Evolutionary conservation across 2,888 invertebrate genomes (phyloP).

Genomic region (Mellilla xanthometata): DNA sequence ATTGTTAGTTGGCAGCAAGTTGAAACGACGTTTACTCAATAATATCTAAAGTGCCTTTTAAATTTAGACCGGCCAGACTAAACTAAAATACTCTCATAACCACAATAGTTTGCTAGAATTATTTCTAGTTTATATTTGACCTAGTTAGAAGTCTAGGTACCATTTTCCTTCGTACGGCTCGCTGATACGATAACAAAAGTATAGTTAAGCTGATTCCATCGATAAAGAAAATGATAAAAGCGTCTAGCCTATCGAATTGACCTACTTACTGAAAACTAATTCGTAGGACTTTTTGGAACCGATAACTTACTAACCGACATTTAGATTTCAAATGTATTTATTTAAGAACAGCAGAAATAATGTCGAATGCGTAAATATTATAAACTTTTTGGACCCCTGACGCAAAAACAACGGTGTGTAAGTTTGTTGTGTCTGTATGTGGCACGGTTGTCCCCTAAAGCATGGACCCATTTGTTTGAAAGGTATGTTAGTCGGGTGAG

Average conservation of each 20-base stretch:
- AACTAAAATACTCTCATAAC: constrained; percentile 13
- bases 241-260: not conserved
- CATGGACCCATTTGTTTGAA: too few relatives aligned
- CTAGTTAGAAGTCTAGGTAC: constrained; percentile 7
- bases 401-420: too few relatives aligned
- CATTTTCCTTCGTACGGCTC: not conserved
- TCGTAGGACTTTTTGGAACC: too few relatives aligned
- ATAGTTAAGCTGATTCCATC: constrained; percentile 2
- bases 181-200: constrained; percentile 1
- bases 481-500: too few relatives aligned
- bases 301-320: not conserved
- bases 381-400: too few relatives aligned
- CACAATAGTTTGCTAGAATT: constrained; percentile 8
- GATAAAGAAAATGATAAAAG: not conserved
- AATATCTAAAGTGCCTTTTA: constrained; percentile 16
- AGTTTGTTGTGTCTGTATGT: too few relatives aligned
- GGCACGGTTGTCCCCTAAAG: too few relatives aligned
- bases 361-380: too few relatives aligned
- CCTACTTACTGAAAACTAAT: not conserved
- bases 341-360: too few relatives aligned
- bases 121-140: constrained; percentile 13
- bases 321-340: too few relatives aligned
- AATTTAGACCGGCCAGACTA: constrained; percentile 19
- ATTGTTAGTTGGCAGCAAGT: constrained; percentile 15
- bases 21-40: constrained; percentile 11